phyloP scores from a whole-genome alignment of 2,113 vertebrate genomes.

The Carassius carassius region DNA sequence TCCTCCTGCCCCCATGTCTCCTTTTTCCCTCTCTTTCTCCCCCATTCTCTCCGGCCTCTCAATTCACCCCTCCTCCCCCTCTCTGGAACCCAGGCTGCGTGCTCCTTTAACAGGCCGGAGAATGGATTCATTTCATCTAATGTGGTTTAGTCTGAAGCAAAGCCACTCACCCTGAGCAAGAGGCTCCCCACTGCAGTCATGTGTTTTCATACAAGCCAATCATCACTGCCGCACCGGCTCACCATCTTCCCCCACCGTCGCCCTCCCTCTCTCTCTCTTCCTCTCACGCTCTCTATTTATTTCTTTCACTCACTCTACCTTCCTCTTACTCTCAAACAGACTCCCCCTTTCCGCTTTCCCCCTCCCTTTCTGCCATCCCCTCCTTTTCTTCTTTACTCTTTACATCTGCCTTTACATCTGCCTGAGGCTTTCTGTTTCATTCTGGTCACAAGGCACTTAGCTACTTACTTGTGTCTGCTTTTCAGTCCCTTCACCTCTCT shows the following conservation, averaged over 20 bases:
- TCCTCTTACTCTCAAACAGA: constrained; percentile 36
- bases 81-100: constrained; percentile 68
- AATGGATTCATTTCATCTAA: constrained; percentile 83
- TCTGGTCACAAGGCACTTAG: constrained; percentile 45
- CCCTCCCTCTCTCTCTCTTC: constrained; percentile 46
- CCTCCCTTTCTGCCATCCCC: constrained; percentile 50
- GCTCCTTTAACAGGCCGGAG: constrained; percentile 77
- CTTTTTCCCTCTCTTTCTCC: constrained; percentile 61
- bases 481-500: constrained; percentile 38
- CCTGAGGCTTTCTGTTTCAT: constrained; percentile 49
- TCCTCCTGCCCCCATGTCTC: constrained; percentile 70
- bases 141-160: constrained; percentile 80
- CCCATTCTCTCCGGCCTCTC: constrained; percentile 64
- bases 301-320: constrained; percentile 52
- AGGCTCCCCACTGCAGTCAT: constrained; percentile 60
- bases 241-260: constrained; percentile 62
- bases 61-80: constrained; percentile 56
- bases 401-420: constrained; percentile 59
- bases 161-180: constrained; percentile 73
- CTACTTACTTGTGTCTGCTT: constrained; percentile 39
- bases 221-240: constrained; percentile 45
- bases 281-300: constrained; percentile 36
- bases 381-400: constrained; percentile 47
- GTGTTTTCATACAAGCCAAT: constrained; percentile 64
- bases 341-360: constrained; percentile 14